Evolutionary conservation across 2,797 vertebrate genomes (phyloP).

Genomic region (Ctenopoma multispine): DNA sequence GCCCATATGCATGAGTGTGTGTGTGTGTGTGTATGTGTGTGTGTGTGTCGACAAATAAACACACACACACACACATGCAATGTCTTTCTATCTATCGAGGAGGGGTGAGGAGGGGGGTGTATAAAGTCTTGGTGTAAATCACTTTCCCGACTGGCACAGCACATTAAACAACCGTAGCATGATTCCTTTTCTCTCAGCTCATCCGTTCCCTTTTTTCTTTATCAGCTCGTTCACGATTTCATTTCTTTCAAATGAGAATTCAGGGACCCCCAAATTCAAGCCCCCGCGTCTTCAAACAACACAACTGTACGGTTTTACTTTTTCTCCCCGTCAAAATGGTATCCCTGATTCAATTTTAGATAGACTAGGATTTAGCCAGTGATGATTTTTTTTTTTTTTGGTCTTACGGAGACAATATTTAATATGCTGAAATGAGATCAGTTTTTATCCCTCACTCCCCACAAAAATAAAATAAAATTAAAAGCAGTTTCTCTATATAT

Average conservation of each 20-base stretch:
- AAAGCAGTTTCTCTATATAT: slow-evolving; percentile 52
- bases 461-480: background rate
- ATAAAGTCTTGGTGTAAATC: slow-evolving; percentile 95
- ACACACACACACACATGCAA: slow-evolving; percentile 73
- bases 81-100: slow-evolving; percentile 86
- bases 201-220: slow-evolving; percentile 89
- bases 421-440: slow-evolving; percentile 82
- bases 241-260: slow-evolving; percentile 96
- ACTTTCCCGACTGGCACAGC: slow-evolving; percentile 91
- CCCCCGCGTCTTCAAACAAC: slow-evolving; percentile 90
- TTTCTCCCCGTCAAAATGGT: slow-evolving; percentile 91
- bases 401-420: slow-evolving; percentile 83
- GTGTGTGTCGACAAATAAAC: slow-evolving; percentile 27
- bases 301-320: slow-evolving; percentile 89
- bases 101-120: slow-evolving; percentile 69
- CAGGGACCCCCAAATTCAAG: slow-evolving; percentile 93
- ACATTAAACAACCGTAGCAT: slow-evolving; percentile 90
- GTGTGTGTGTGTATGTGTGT: slow-evolving; percentile 16
- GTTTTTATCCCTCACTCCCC: slow-evolving; percentile 35
- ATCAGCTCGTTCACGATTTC: slow-evolving; percentile 97
- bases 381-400: slow-evolving; percentile 78
- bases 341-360: slow-evolving; percentile 99
- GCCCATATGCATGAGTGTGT: slow-evolving; percentile 16
- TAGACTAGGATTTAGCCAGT: slow-evolving; percentile 88
- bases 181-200: slow-evolving; percentile 90